Evolutionary conservation across 1,140 invertebrate genomes (phyloP).

Genomic region (Papilio xuthus): DNA sequence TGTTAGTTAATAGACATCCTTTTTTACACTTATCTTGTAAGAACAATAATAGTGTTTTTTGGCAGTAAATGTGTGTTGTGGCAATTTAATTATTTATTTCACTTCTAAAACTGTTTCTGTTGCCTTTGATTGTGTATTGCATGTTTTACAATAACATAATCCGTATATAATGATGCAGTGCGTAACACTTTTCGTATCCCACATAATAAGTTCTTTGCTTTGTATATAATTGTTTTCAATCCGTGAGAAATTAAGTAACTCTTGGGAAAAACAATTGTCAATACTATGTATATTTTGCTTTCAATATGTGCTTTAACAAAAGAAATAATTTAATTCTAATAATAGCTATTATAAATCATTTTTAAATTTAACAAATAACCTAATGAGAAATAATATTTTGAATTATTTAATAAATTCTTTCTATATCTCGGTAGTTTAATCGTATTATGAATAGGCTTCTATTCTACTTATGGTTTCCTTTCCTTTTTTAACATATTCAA

Average conservation of each 20-base stretch:
- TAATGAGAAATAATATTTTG: not conserved
- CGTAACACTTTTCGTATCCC: constrained; percentile 47
- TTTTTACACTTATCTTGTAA: not conserved
- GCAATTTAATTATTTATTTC: constrained; percentile 28
- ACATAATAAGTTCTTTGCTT: constrained; percentile 43
- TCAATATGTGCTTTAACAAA: not conserved
- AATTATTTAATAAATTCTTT: not conserved
- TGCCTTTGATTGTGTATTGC: constrained; percentile 43
- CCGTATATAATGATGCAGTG: constrained; percentile 51
- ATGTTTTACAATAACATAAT: constrained; percentile 44
- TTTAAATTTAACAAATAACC: not conserved
- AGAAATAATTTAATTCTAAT: not conserved
- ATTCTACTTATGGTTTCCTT: too few species aligned
- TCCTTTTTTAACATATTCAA: too few species aligned
- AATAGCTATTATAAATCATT: not conserved
- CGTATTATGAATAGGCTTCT: not conserved
- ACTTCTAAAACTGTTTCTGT: constrained; percentile 35
- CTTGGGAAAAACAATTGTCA: constrained; percentile 39
- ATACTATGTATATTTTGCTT: not conserved
- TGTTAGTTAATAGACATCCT: not conserved
- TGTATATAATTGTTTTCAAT: constrained; percentile 39
- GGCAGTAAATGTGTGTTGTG: constrained; percentile 19
- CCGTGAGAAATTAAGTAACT: constrained; percentile 47
- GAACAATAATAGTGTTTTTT: not conserved
- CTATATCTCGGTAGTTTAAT: not conserved